Base-by-base conservation (phyloP, 2,888 invertebrate genomes). In the Polyploca ridens region DNA sequence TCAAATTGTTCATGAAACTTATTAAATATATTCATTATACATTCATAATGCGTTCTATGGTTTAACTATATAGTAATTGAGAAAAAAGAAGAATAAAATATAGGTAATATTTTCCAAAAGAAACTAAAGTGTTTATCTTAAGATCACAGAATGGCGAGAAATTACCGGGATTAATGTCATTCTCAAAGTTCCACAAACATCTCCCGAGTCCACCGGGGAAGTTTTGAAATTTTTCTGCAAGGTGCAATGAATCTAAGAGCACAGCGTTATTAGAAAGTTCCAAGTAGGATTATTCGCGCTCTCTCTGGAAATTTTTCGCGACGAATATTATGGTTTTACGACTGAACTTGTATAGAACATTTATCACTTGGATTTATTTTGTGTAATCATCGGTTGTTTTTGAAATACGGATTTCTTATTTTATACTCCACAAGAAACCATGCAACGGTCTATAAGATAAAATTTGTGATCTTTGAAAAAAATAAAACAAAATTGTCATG, bases 211-310 rank as follows among this genome's bases (percentile, higher is more conserved):
- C 72, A 73, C 64, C 72, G 70, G 68, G 74, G 69, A 87, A 90
- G 81, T 88, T 88, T 82, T 78, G 76, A 86, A 86, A 84, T 80
- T 85, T 86, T 89, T 89, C 88, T 85, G 83, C 86, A 84, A 89
- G 86, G 84, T 88, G 90, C 90, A 89, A 90, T 90, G 87, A 89
- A 91, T 91, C 88, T 89, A 86, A 85, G 82, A 78, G 81, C 81
- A 80, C 73, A 79, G 79, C 79, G 87, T 89, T 90, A 90, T 91
- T 90, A 89, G 87, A 87, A 90, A 90, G 84, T 90, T 90, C 84
- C 73, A 81, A 83, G 82, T 73, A 71, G 81, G 85, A 88, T 89
- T 90, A 86, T 86, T 84, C 75, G 74, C 72, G 76, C 76, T 78
- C 72, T 76, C 76, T 78, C 82, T 75, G 73, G 74, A 75, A 81